Evolutionary conservation across 2,797 vertebrate genomes (phyloP).

Genomic region (Leontocebus nigricollis): DNA sequence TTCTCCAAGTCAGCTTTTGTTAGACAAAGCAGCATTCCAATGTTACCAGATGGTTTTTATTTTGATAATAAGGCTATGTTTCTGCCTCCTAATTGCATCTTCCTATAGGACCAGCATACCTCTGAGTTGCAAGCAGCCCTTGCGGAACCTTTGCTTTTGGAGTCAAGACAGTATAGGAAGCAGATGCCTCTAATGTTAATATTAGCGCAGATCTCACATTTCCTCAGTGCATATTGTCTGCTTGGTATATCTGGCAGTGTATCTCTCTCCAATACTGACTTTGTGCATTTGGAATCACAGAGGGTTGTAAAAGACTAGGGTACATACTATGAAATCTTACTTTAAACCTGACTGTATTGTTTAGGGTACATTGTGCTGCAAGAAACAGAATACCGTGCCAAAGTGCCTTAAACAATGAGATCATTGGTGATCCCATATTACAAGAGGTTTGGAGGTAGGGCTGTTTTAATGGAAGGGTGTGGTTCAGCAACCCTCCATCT

Average conservation of each 20-base stretch:
- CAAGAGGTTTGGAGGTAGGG: not conserved
- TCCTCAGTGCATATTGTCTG: not conserved
- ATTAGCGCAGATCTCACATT: not conserved
- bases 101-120: not conserved
- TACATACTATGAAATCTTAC: not conserved
- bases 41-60: not conserved
- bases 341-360: not conserved
- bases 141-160: not conserved
- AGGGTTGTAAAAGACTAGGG: not conserved
- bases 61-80: not conserved
- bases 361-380: not conserved
- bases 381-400: not conserved
- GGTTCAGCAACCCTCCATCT: too few relatives aligned
- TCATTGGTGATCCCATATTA: not conserved
- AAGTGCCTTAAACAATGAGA: not conserved
- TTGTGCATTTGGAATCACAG: not conserved
- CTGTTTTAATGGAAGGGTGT: not conserved
- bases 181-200: not conserved
- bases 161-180: not conserved
- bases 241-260: accelerated
- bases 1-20: not conserved
- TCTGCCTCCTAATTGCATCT: not conserved
- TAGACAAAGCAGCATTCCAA: not conserved
- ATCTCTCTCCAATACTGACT: not conserved
- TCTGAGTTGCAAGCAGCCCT: not conserved